A percentile compares a stretch with the other conserved stretches of the same genome.
Evolutionary conservation across 2,113 vertebrate genomes (phyloP).

Genomic region (Baryphthengus martii): DNA sequence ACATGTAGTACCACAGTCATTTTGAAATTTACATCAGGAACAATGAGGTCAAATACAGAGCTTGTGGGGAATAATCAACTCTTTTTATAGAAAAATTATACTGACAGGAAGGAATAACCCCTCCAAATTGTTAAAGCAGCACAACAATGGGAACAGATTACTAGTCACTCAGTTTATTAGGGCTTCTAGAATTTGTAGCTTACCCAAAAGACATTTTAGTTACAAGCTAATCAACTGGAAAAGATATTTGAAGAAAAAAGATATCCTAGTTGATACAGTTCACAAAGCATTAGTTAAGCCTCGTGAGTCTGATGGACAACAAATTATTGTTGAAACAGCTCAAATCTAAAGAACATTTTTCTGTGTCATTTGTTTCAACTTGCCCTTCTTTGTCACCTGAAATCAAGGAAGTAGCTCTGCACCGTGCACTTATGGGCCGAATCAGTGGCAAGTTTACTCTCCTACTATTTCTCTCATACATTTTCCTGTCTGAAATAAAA

Average conservation of each 20-base stretch:
- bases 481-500: neutral
- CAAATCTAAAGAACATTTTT: slow-evolving; percentile 58
- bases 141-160: neutral
- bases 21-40: neutral
- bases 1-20: neutral
- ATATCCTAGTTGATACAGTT: slow-evolving; percentile 63
- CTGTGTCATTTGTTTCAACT: slow-evolving; percentile 59
- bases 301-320: slow-evolving; percentile 65
- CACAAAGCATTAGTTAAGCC: slow-evolving; percentile 68
- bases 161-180: slow-evolving; percentile 34
- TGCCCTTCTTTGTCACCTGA: slow-evolving; percentile 52
- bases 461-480: neutral
- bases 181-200: slow-evolving; percentile 36
- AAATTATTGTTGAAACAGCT: slow-evolving; percentile 69
- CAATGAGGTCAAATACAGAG: neutral
- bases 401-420: slow-evolving; percentile 2
- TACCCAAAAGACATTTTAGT: slow-evolving; percentile 58
- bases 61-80: neutral
- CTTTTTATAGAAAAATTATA: neutral
- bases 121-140: neutral
- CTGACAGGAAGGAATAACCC: neutral
- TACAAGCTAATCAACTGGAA: slow-evolving; percentile 70
- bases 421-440: neutral
- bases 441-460: slow-evolving; percentile 2
- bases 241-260: slow-evolving; percentile 59